Base-by-base conservation (phyloP, 2,113 vertebrate species). In the Tupaia chinensis region DNA sequence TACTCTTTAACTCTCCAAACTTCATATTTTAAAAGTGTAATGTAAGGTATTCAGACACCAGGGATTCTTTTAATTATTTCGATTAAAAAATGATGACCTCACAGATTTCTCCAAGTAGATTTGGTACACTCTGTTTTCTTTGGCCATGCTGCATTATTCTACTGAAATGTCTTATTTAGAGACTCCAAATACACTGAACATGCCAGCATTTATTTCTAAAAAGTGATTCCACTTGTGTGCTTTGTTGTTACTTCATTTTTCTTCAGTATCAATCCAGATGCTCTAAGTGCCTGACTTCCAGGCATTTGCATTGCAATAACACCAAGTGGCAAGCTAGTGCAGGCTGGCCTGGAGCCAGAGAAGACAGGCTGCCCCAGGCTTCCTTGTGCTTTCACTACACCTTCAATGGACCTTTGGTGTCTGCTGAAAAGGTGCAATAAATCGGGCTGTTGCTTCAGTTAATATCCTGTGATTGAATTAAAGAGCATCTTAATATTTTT, bases 401-500 rank as follows among this genome's bases (percentile, higher is more conserved):
- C 34, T 96, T 98, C 97, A 97, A 95, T 97, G 92, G 13, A 91
- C 81, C 96, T 87, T 88, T 97, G 60, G 85, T 97, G 87, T 97
- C 87, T 97, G 95, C 74, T 96, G 60, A 53, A 94, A 96, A 97
- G 94, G 63, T 97, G 92, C 92, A 93, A 90, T 93, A 96, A 96
- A 98, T 89, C 34, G 7, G 80, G 12, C 25, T 96, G 25, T 97
- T 97, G 97, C 83, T 97, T 96, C 34, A 69, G n/a, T 65, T 81
- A 83, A 97, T 98, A 96, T 80, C 6, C 34, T 87, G 69, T 79
- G 29, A 97, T 86, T 95, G 72, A 97, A 98, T 97, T 96, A 97
- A 96, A 94, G 82, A 94, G 54, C 53, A 60, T 91, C 97, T 97
- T 97, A 96, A 97, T 97, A 97, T 97, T 98, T 97, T 97, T 90